Conservation (phyloP, 2,797 vertebrate species). For the Ctenochaetus hawaiiensis region DNA sequence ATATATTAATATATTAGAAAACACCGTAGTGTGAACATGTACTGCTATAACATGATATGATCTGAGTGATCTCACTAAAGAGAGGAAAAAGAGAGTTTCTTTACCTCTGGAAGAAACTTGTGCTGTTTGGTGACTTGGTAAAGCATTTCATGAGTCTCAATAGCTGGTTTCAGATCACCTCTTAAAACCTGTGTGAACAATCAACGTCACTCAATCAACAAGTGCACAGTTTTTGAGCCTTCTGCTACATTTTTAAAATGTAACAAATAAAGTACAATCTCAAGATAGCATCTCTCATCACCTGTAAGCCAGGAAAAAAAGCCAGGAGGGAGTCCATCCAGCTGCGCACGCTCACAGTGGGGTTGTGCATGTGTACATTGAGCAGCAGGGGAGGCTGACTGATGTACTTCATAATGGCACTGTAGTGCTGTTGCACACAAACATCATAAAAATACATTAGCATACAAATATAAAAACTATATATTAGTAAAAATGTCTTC, state of each 20-base stretch:
- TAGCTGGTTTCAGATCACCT: constrained; percentile 89
- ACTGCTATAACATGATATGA: not conserved
- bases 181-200: constrained; percentile 83
- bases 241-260: not conserved
- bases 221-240: not conserved
- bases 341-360: constrained; percentile 87
- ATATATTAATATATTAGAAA: too few relatives aligned
- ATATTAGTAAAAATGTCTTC: not conserved
- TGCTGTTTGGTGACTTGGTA: constrained; percentile 91
- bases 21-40: too few relatives aligned
- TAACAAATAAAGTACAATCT: not conserved
- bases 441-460: constrained; percentile 35
- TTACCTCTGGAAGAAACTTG: constrained; percentile 90
- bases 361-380: constrained; percentile 91
- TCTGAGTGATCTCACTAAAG: too few relatives aligned
- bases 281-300: constrained; percentile 59
- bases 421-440: constrained; percentile 85
- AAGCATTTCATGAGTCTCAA: constrained; percentile 91
- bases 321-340: constrained; percentile 91
- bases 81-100: not conserved
- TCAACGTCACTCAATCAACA: not conserved
- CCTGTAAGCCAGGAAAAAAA: constrained; percentile 90
- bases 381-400: constrained; percentile 89
- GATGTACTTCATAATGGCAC: constrained; percentile 91
- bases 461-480: not conserved